A percentile compares a stretch with the other conserved stretches of the same genome.
Evolutionary conservation across 2,113 vertebrate species (phyloP).

Genomic region (Sinocyclocheilus maitianheensis): DNA sequence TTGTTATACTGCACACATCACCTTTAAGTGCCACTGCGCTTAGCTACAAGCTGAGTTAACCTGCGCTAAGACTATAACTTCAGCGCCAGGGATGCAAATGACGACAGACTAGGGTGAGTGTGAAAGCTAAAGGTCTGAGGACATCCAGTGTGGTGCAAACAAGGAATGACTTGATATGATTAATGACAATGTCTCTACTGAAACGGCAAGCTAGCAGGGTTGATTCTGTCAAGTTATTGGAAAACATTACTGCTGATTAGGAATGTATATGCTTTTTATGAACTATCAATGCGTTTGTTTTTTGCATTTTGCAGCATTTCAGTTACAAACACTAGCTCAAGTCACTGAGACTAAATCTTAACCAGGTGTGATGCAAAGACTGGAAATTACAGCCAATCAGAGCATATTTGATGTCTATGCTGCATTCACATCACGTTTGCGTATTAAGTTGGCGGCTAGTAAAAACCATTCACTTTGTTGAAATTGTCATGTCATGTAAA

Average conservation of each 20-base stretch:
- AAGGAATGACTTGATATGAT: not conserved
- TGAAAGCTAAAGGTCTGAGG: constrained; percentile 13
- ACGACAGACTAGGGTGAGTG: not conserved
- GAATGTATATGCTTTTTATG: not conserved
- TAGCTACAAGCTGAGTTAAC: constrained; percentile 30
- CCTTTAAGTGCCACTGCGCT: constrained; percentile 13
- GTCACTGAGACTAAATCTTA: not conserved
- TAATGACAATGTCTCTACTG: not conserved
- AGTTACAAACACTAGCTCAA: not conserved
- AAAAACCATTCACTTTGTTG: not conserved
- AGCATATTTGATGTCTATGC: not conserved
- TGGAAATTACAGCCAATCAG: constrained; percentile 9
- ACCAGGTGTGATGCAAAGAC: not conserved
- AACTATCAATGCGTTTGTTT: not conserved
- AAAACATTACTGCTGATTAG: not conserved
- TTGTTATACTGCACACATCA: constrained; percentile 15
- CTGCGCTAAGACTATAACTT: constrained; percentile 5
- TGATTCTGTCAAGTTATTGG: constrained; percentile 31
- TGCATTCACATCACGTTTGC: not conserved
- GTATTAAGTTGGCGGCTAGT: not conserved
- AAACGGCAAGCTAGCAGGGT: not conserved
- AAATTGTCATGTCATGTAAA: not conserved
- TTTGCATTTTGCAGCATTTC: not conserved
- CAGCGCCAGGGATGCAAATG: constrained; percentile 10
- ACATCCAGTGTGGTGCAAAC: constrained; percentile 27